Base-by-base conservation (phyloP, 2,797 vertebrate genomes). In the Channa striata region DNA sequence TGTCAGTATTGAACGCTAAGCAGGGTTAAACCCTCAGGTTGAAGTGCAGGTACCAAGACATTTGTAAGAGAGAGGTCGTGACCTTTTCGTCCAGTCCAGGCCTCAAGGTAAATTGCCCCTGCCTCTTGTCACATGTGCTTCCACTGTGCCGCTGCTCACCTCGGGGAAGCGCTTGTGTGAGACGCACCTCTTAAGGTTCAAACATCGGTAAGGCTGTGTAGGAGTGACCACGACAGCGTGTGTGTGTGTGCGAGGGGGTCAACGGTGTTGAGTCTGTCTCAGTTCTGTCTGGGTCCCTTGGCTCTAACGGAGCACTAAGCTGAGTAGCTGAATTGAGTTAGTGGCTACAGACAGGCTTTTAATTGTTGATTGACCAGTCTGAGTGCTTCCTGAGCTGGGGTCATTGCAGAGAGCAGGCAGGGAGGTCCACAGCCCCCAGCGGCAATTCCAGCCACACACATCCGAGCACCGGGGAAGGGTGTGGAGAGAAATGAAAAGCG, bases 301-400 rank as follows among this genome's bases (percentile, higher is more conserved):
- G 80, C 83, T 83, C 74, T 84, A 83, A 71, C 81, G 33, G 57
- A 78, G 85, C 81, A 86, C 82, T 87, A 86, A 88, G 87, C 83
- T 74, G 86, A 90, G 81, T 91, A 89, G 82, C 62, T 74, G 84
- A 94, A 94, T 95, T 90, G 88, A 93, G 93, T 94, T 94, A 93
- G 89, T 84, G 86, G 88, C 90, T 78, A 86, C 89, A 92, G 91
- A 94, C 91, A 87, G 82, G 90, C 92, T 93, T 93, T 93, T 94
- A 94, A 94, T 94, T 93, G 93, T 90, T 92, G 93, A 94, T 93
- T 94, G 94, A 94, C 92, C 94, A 82, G 93, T 95, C 93, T 93
- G 92, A 92, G 91, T 91, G 92, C 90, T 83, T 89, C 83, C 88
- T 80, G 84, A 43, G 75, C 84, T 66, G 87, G 90, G 93, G 94